Percentiles rank a stretch among this genome's conserved stretches.
phyloP scores from a whole-genome alignment of 2,797 vertebrate species.

The Enteromius unitaeniatus region DNA sequence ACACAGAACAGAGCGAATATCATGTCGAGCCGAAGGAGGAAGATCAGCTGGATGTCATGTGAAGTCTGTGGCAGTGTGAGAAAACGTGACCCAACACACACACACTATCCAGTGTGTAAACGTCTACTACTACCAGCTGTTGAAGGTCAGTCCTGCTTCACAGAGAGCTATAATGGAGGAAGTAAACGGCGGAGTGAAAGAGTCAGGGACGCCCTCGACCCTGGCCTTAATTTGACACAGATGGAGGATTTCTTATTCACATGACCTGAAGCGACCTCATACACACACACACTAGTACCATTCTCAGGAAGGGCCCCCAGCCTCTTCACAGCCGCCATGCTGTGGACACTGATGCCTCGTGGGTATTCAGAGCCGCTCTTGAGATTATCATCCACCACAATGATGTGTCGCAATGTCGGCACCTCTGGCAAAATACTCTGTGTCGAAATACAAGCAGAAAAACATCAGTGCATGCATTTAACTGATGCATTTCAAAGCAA shows the following conservation, averaged over 20 bases:
- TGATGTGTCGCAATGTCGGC: constrained; percentile 86
- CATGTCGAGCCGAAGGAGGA: constrained; percentile 29
- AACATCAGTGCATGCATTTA: neutral
- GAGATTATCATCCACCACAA: constrained; percentile 86
- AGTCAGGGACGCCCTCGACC: constrained; percentile 33
- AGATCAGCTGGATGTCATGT: constrained; percentile 46
- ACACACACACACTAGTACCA: constrained; percentile 71
- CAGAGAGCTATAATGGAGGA: neutral
- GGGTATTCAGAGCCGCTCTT: constrained; percentile 82
- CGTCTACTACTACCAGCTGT: constrained; percentile 31
- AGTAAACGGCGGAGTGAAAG: neutral
- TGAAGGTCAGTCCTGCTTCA: constrained; percentile 15
- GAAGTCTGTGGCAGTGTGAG: constrained; percentile 36
- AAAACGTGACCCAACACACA: constrained; percentile 39
- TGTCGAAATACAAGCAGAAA: constrained; percentile 11
- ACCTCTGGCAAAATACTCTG: constrained; percentile 88
- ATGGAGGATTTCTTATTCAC: constrained; percentile 80
- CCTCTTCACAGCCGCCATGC: constrained; percentile 88
- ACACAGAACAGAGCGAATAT: constrained; percentile 30
- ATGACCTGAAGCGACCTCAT: constrained; percentile 73
- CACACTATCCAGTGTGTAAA: constrained; percentile 26
- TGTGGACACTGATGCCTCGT: constrained; percentile 86
- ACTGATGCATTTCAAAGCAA: neutral
- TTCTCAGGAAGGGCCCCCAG: constrained; percentile 81
- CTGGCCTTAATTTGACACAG: constrained; percentile 75